These are phyloP conservation scores for Dusona sp. DNA, from an alignment of 2,888 invertebrate genomes.

Conservation along the genomic window DNA sequence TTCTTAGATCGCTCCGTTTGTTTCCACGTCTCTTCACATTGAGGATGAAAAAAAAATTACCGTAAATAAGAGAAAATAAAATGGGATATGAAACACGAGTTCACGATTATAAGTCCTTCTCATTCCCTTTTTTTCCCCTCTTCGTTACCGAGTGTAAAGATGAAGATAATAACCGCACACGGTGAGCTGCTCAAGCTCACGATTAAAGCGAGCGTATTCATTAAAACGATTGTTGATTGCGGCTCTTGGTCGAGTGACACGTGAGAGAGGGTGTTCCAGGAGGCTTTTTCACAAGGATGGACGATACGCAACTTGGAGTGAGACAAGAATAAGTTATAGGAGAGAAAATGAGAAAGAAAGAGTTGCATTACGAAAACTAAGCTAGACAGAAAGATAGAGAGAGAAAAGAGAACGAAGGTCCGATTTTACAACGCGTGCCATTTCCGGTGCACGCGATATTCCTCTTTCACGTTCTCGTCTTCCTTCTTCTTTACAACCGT, in stretches of 20 bases:
- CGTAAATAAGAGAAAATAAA: constrained; percentile 17
- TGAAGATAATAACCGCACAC: constrained; percentile 74
- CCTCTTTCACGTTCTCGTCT: constrained; percentile 64
- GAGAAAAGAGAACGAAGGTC: constrained; percentile 34
- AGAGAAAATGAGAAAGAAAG: constrained; percentile 32
- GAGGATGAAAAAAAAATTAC: constrained; percentile 34
- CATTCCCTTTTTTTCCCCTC: constrained; percentile 21
- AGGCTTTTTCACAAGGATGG: constrained; percentile 53
- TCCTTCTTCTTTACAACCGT: constrained; percentile 56
- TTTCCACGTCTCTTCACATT: constrained; percentile 64
- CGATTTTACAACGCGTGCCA: constrained; percentile 77
- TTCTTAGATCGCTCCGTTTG: constrained; percentile 62
- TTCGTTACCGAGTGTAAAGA: constrained; percentile 73
- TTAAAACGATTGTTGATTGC: constrained; percentile 81
- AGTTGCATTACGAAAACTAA: constrained; percentile 45
- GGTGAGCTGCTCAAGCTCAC: constrained; percentile 53
- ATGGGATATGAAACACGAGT: constrained; percentile 52
- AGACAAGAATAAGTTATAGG: constrained; percentile 18
- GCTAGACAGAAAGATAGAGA: constrained; percentile 27
- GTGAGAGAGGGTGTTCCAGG: constrained; percentile 67
- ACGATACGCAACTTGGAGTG: constrained; percentile 48
- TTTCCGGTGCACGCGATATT: constrained; percentile 83
- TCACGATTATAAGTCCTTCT: constrained; percentile 45
- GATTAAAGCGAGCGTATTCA: constrained; percentile 73
- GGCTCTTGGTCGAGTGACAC: constrained; percentile 76